Evolutionary conservation across 2,888 invertebrate genomes (phyloP), one percentile per base, ranked within the genome.

Genomic region (Thecophora atra): DNA sequence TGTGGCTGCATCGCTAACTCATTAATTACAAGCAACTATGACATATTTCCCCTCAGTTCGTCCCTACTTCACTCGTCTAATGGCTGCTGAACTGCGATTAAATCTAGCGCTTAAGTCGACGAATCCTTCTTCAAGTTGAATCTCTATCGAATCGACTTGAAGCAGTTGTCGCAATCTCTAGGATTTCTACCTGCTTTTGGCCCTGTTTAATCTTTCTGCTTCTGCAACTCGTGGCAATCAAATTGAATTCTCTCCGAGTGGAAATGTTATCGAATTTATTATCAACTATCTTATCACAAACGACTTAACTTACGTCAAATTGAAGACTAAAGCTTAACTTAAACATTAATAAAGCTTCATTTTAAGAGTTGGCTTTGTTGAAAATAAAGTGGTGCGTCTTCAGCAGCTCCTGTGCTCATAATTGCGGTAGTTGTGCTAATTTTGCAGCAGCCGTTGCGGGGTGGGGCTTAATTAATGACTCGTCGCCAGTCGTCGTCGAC

Each of bases 391-490:
- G 28, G 26, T 28, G 26, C 19, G 19, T 24, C 56, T 54, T 54
- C 24, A 21, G n/a, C 13, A 13, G 26, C 58, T 58, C 26, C 26
- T 15, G 26, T 24, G 6, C 28, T 28, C 28, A 24, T 24, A 15
- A 17, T 15, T 24, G 26, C 26, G 3, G 58, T 28, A 15, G 28
- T 58, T 58, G 26, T 28, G 28, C 58, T 28, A 47, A 47, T 47
- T 47, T 17, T 17, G 15, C 21, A 7, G 58, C 58, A 58, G 13
- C 58, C 24, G 44, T 28, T 19, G 54, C 42, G 63, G 66, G 66
- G 65, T 65, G 21, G 51, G n/a, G 44, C 7, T 44, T 58, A 64
- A 64, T 64, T 64, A 64, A 47, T 64, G 47, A 47, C 24, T 28
- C 4, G 26, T 58, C 1, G 58, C 58, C 24, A 26, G 26, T 28